phyloP scores from a whole-genome alignment of 2,888 invertebrate genomes.

The Proisotoma minuta region DNA sequence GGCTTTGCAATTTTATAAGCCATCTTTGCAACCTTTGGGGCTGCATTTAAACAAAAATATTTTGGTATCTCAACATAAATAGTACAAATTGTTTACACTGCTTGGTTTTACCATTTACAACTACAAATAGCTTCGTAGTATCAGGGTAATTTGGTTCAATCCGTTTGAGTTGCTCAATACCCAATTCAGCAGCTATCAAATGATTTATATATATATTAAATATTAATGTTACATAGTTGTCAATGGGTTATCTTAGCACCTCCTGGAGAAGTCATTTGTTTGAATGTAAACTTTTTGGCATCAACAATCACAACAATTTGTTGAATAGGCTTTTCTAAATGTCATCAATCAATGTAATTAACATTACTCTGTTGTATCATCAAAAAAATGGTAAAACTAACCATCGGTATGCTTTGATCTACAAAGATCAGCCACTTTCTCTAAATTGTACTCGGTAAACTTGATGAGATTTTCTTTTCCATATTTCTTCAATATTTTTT shows the following conservation, averaged over 20 bases:
- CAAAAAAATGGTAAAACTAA: too few relatives aligned
- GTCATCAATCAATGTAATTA: too few relatives aligned
- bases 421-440: slow-evolving; percentile 37
- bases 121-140: slow-evolving; percentile 37
- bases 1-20: slow-evolving; percentile 45
- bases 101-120: slow-evolving; percentile 38
- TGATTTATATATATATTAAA: too few relatives aligned
- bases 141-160: slow-evolving; percentile 40
- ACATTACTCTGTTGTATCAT: too few relatives aligned
- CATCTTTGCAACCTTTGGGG: slow-evolving; percentile 44
- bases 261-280: slow-evolving; percentile 43
- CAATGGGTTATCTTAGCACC: slow-evolving; percentile 24
- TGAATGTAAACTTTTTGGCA: slow-evolving; percentile 45
- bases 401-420: slow-evolving; percentile 34
- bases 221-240: background rate
- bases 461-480: slow-evolving; percentile 38
- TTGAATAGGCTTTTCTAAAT: slow-evolving; percentile 28
- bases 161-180: slow-evolving; percentile 38
- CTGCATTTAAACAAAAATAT: too few relatives aligned
- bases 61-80: too few relatives aligned
- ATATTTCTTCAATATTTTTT: slow-evolving; percentile 43
- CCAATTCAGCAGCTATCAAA: slow-evolving; percentile 44
- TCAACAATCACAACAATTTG: slow-evolving; percentile 42
- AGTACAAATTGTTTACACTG: background rate
- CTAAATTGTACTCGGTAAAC: slow-evolving; percentile 40